phyloP scores from a whole-genome alignment of 1,140 invertebrate species.

The Pseudomyrmex cubaensis region DNA sequence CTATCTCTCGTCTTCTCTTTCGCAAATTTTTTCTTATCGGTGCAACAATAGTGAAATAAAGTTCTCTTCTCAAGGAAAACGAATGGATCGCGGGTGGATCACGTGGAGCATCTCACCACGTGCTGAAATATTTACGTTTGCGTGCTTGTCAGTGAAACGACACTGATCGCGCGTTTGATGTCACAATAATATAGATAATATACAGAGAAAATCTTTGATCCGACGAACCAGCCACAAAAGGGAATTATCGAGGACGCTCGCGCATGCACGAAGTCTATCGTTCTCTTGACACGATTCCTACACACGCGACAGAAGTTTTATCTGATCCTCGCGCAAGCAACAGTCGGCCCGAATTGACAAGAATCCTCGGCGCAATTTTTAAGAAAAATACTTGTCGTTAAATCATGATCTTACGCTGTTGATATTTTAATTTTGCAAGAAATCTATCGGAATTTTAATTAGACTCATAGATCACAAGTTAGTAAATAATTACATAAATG shows the following conservation, averaged over 20 bases:
- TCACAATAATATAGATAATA: constrained; percentile 65
- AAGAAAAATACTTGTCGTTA: background rate
- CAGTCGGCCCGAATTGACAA: constrained; percentile 63
- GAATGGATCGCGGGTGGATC: constrained; percentile 54
- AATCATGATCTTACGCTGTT: background rate
- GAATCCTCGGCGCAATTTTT: constrained; percentile 10
- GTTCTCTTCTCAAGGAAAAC: constrained; percentile 63
- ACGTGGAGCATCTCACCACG: constrained; percentile 35
- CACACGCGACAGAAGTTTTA: constrained; percentile 55
- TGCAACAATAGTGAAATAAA: constrained; percentile 72
- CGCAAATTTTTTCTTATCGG: constrained; percentile 27
- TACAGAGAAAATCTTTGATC: constrained; percentile 76
- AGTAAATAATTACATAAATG: constrained; percentile 1
- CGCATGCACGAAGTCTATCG: constrained; percentile 55
- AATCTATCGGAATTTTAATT: constrained; percentile 3
- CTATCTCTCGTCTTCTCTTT: constrained; percentile 29
- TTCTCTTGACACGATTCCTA: constrained; percentile 60
- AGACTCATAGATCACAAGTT: background rate
- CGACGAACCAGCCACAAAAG: constrained; percentile 79
- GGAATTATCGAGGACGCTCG: constrained; percentile 59
- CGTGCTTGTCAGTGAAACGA: constrained; percentile 21
- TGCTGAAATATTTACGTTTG: constrained; percentile 28
- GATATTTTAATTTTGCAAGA: constrained; percentile 3
- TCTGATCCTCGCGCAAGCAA: constrained; percentile 57
- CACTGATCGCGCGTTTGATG: constrained; percentile 40